Evolutionary conservation across 2,888 invertebrate genomes (phyloP).

Genomic region (Drosophila atroscutellata): DNA sequence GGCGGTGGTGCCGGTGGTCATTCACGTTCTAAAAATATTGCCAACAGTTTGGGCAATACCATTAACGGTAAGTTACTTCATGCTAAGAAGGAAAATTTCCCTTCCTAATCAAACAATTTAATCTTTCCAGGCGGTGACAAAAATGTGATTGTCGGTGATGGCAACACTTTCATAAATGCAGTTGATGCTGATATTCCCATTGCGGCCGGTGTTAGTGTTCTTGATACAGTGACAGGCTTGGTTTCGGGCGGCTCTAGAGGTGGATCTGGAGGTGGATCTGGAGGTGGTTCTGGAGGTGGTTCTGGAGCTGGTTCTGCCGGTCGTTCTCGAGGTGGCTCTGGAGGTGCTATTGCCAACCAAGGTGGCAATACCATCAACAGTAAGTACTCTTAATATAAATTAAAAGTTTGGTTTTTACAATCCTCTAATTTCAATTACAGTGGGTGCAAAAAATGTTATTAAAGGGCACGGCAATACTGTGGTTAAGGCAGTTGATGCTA

Average conservation of each 20-base stretch:
- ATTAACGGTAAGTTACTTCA: conserved; percentile 16
- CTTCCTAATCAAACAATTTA: not conserved
- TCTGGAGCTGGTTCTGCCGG: too few species aligned
- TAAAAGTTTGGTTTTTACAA: not conserved
- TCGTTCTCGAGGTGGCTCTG: too few species aligned
- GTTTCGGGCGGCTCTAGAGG: not conserved
- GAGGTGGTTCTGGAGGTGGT: too few species aligned
- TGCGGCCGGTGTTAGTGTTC: not conserved
- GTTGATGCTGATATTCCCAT: conserved; percentile 17
- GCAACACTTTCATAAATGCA: conserved; percentile 13
- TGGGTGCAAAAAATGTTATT: conserved; percentile 11
- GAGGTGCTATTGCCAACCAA: too few species aligned
- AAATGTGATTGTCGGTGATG: conserved; percentile 16
- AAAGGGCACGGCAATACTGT: conserved; percentile 25
- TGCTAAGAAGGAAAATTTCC: not conserved
- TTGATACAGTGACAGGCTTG: conserved; percentile 12
- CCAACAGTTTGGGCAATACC: conserved; percentile 23
- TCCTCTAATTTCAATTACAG: conserved; percentile 1
- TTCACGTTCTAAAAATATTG: conserved; percentile 1
- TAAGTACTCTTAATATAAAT: too few species aligned
- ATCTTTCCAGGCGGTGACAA: conserved; percentile 11
- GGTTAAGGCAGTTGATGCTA: conserved; percentile 10
- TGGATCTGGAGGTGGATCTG: not conserved
- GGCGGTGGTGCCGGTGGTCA: not conserved
- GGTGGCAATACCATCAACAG: too few species aligned